Conservation (phyloP, 2,797 vertebrate species). For the Cyprinodon diabolis region DNA sequence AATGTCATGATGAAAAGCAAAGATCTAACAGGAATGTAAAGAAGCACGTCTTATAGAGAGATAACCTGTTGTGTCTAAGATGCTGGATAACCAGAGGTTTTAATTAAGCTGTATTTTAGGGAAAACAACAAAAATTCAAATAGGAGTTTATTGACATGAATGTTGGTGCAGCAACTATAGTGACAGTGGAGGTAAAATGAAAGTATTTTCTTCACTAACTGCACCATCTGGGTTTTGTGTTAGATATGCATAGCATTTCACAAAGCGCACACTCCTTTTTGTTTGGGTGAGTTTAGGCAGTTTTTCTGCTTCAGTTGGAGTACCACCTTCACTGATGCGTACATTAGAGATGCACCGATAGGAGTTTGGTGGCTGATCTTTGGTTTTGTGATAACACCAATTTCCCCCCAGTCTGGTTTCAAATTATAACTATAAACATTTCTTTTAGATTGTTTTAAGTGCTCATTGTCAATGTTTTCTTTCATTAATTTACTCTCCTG, state of each 20-base stretch:
- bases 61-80: conserved; percentile 31
- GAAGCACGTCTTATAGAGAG: conserved; percentile 39
- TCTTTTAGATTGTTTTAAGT: not conserved
- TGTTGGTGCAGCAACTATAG: conserved; percentile 14
- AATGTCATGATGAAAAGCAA: conserved; percentile 52
- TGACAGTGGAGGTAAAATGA: conserved; percentile 2
- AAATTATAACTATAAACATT: not conserved
- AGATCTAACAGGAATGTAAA: conserved; percentile 58
- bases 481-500: not conserved
- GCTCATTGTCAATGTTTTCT: not conserved
- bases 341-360: conserved; percentile 1
- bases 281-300: conserved; percentile 7
- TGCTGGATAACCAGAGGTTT: conserved; percentile 26
- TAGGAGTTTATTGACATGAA: conserved; percentile 17
- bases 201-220: conserved; percentile 27
- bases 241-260: conserved; percentile 51
- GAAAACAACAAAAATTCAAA: conserved; percentile 27
- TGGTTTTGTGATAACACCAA: not conserved
- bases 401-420: not conserved
- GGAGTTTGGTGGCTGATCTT: not conserved
- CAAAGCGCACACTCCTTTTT: conserved; percentile 6
- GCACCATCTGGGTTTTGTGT: conserved; percentile 42
- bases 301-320: conserved; percentile 13
- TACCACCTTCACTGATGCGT: conserved; percentile 8
- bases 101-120: conserved; percentile 31